Base-by-base conservation (phyloP, 1,140 invertebrate genomes). In the Anastrepha obliqua region DNA sequence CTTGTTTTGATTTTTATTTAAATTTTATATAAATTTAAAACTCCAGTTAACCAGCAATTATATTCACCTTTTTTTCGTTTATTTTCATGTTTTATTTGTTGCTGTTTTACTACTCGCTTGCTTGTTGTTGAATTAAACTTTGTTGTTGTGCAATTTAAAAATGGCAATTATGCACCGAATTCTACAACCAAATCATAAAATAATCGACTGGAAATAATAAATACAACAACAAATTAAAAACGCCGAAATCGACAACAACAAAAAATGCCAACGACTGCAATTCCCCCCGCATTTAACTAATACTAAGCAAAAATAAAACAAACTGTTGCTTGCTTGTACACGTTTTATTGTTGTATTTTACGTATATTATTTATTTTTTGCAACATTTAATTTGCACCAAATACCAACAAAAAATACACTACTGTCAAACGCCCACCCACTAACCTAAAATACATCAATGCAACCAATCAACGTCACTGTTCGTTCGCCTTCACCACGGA, bases 91-190 rank as follows among this genome's bases (percentile, higher is more conserved):
- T 13, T 81, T 81, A 58, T 15, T 88, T 62, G 47, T 87, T 65
- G 85, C 29, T 88, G 47, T 87, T 89, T 29, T n/a, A n/a, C 74
- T 55, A 47, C 44, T 55, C 47, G 47, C 47, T 90, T 89, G 89
- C 60, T 88, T 88, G 55, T 85, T 87, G 88, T 88, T 88, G n/a
- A 86, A 70, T 86, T 86, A 11, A 29, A 87, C 58, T 44, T 44
- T 87, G 59, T 70, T 62, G 58, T 86, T 87, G 67, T 74, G 65
- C 55, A 59, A 39, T 42, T 78, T 58, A 59, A 59, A 58, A 7
- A 85, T 20, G 42, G 74, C 47, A 59, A 85, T 85, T 39, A 29
- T 29, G 17, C 44, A 65, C 81, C 78, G 74, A 51, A 86, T 87
- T 42, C 87, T 47, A 88, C 17, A 17, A 44, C 7, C 17, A 81